phyloP scores from a whole-genome alignment of 2,797 vertebrate genomes.

The Alectoris magna region DNA sequence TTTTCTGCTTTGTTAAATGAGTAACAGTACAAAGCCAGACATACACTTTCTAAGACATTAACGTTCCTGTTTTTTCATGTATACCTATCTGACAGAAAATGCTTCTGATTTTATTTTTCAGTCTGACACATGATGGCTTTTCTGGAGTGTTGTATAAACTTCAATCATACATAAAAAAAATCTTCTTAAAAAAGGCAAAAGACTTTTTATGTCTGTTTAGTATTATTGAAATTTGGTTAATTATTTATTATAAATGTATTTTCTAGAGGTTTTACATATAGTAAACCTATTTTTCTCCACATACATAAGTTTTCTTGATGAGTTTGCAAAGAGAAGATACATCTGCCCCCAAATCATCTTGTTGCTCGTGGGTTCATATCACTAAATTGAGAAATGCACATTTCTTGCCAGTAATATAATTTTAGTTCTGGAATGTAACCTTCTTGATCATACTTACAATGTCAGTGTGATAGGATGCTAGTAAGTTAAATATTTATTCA shows the following conservation, averaged over 20 bases:
- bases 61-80: constrained; percentile 81
- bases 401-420: neutral
- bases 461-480: neutral
- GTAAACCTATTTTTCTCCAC: neutral
- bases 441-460: neutral
- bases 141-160: constrained; percentile 83
- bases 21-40: constrained; percentile 78
- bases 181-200: constrained; percentile 82
- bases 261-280: constrained; percentile 10
- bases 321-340: neutral
- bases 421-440: constrained; percentile 10
- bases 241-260: constrained; percentile 47
- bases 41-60: constrained; percentile 82
- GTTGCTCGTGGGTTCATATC: neutral
- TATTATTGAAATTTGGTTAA: constrained; percentile 68
- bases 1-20: constrained; percentile 83
- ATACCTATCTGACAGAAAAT: constrained; percentile 80
- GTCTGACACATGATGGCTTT: constrained; percentile 83
- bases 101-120: constrained; percentile 85
- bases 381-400: neutral
- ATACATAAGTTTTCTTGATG: constrained; percentile 1
- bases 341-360: neutral
- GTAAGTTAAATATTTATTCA: neutral
- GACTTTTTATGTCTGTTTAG: constrained; percentile 77
- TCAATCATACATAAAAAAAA: constrained; percentile 83